Evolutionary conservation across 2,888 invertebrate genomes (phyloP).

Genomic region (Metallyticus violacea): DNA sequence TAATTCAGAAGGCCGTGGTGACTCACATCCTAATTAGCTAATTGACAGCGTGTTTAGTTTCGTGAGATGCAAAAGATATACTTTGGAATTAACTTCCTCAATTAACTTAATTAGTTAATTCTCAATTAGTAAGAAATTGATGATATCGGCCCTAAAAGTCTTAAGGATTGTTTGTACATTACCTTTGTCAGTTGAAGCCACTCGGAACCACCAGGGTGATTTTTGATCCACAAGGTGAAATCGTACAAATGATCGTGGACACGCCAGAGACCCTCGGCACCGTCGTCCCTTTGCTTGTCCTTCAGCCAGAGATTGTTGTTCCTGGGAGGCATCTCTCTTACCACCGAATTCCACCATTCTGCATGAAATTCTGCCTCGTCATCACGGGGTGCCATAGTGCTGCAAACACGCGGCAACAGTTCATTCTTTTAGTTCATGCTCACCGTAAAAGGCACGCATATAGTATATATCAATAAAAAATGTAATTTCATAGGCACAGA

Average conservation of each 20-base stretch:
- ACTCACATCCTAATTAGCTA: too few species aligned
- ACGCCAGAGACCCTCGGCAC: constrained; percentile 74
- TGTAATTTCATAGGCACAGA: too few species aligned
- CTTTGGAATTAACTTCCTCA: too few species aligned
- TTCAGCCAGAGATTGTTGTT: constrained; percentile 58
- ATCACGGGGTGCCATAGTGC: neutral
- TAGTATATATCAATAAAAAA: too few species aligned
- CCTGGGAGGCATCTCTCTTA: constrained; percentile 48
- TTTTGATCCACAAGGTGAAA: constrained; percentile 69
- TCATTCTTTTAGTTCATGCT: too few species aligned
- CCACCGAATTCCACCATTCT: neutral
- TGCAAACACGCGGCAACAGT: neutral
- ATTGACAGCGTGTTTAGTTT: too few species aligned
- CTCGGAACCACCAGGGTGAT: constrained; percentile 82
- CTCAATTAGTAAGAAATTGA: too few species aligned
- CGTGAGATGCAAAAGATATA: too few species aligned
- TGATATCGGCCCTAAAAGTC: too few species aligned
- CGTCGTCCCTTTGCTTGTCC: constrained; percentile 66
- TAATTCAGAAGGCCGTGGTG: too few species aligned
- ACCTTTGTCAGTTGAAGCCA: constrained; percentile 57
- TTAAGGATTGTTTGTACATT: constrained; percentile 34
- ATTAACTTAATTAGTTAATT: too few species aligned
- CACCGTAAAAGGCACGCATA: too few species aligned
- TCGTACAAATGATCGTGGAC: constrained; percentile 78
- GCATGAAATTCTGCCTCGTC: neutral